Percentiles rank a stretch among this genome's conserved stretches.
These are phyloP conservation scores for Spheniscus mendiculus DNA, from an alignment of 2,113 vertebrate genomes.

Conservation along the genomic window DNA sequence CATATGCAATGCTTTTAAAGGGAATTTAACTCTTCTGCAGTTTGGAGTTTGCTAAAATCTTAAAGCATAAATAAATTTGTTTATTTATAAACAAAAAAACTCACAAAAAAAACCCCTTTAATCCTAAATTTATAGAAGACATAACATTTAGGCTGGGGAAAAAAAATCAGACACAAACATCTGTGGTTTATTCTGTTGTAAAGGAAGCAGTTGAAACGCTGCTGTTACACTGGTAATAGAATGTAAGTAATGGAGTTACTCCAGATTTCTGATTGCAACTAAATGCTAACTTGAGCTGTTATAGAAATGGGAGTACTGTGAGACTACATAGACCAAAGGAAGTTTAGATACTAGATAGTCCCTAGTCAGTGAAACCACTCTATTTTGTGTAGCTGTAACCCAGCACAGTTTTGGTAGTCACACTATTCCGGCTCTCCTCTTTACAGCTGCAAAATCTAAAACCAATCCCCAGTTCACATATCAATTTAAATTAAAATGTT, in stretches of 20 bases:
- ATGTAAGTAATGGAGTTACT: not conserved
- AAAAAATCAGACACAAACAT: not conserved
- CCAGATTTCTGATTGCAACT: not conserved
- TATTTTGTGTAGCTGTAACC: not conserved
- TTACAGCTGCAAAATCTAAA: not conserved
- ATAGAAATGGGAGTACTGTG: not conserved
- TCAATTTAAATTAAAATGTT: not conserved
- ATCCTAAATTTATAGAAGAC: not conserved
- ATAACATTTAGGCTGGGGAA: not conserved
- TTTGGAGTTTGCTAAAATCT: not conserved
- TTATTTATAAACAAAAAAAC: not conserved
- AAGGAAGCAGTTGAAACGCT: not conserved
- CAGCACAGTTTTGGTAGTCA: not conserved
- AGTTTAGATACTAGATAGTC: not conserved
- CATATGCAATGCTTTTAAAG: not conserved
- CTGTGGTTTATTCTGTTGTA: not conserved
- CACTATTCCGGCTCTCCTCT: not conserved
- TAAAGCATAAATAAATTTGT: not conserved
- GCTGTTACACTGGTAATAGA: not conserved
- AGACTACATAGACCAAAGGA: not conserved
- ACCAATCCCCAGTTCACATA: not conserved
- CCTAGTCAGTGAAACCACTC: not conserved
- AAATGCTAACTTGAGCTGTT: not conserved
- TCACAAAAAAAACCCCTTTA: fast-evolving
- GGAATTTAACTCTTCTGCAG: not conserved